These are phyloP conservation scores for Tachycineta bicolor DNA, from an alignment of 2,113 vertebrate species.

Conservation along the genomic window DNA sequence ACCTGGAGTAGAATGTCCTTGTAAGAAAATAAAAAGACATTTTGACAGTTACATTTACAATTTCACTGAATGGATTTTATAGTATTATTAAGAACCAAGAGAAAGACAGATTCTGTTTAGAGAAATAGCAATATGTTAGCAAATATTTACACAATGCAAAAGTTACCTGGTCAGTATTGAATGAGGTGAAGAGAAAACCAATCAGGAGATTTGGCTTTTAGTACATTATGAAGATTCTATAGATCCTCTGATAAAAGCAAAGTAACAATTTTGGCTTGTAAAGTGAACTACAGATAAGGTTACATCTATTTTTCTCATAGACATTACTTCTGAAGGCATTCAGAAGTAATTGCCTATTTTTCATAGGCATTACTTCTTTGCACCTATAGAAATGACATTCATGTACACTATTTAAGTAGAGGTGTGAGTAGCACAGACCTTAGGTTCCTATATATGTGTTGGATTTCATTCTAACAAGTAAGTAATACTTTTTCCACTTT, in stretches of 20 bases:
- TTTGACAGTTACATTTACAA: background rate
- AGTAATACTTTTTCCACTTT: background rate
- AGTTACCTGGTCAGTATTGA: background rate
- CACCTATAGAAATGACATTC: background rate
- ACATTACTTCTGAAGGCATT: background rate
- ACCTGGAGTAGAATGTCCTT: conserved; percentile 55
- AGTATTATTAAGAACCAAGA: background rate
- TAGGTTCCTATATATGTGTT: background rate
- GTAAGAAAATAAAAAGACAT: background rate
- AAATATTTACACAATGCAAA: background rate
- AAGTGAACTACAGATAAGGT: background rate
- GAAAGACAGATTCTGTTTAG: background rate
- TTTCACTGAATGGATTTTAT: background rate
- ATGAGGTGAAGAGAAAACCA: background rate
- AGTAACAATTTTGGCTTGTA: background rate
- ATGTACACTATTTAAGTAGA: background rate
- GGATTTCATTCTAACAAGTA: background rate
- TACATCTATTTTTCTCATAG: background rate
- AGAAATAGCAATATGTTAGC: background rate
- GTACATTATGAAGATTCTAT: background rate
- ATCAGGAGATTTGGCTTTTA: background rate
- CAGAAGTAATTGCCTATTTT: background rate
- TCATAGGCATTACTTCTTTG: background rate
- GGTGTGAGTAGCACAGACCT: background rate
- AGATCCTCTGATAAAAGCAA: conserved; percentile 8